phyloP scores from a whole-genome alignment of 2,113 vertebrate species.

The Lathamus discolor region DNA sequence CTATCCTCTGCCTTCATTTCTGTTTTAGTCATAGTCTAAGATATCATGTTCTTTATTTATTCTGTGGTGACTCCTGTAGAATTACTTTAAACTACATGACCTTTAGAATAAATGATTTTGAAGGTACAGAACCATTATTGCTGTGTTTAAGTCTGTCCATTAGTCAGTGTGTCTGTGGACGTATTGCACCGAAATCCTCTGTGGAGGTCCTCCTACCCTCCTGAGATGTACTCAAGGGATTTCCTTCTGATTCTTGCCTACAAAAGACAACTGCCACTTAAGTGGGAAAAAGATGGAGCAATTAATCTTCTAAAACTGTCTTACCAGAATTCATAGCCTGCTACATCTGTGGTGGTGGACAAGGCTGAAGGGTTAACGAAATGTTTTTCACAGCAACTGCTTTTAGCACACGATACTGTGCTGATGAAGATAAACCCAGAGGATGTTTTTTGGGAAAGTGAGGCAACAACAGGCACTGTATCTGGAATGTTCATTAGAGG shows the following conservation, averaged over 20 bases:
- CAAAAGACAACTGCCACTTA: background rate
- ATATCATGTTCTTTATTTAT: background rate
- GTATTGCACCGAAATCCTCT: background rate
- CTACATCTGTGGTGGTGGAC: background rate
- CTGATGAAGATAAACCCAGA: background rate
- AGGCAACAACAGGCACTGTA: background rate
- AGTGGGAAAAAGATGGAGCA: background rate
- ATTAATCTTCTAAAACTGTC: background rate
- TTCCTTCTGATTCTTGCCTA: background rate
- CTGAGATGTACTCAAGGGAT: background rate
- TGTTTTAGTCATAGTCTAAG: slow-evolving; percentile 11
- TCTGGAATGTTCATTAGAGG: background rate
- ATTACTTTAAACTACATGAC: background rate
- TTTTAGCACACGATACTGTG: background rate
- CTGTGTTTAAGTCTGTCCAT: background rate
- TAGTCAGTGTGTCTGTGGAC: background rate
- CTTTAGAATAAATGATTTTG: background rate
- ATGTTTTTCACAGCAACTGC: background rate
- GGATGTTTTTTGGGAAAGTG: background rate
- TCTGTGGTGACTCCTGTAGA: background rate
- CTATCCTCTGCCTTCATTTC: background rate
- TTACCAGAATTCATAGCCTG: background rate
- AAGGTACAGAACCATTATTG: background rate
- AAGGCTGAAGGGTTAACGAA: background rate
- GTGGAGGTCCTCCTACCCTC: background rate